Evolutionary conservation across 2,113 vertebrate species (phyloP).

Genomic region (Amphiprion ocellaris): DNA sequence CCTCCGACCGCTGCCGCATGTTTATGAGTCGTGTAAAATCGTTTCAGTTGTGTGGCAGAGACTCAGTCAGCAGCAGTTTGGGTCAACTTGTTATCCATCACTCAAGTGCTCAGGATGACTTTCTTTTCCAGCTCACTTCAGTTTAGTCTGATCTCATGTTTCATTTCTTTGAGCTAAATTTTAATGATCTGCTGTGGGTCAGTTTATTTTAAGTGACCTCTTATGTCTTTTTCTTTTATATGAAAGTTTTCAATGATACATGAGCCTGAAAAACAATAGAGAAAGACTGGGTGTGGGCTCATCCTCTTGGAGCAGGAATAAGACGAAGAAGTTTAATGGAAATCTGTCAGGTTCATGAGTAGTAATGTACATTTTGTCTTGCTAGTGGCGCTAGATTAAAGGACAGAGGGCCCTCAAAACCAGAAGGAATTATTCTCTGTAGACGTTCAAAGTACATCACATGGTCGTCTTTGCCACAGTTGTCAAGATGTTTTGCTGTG

Average conservation of each 20-base stretch:
- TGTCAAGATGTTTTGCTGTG: too few species aligned
- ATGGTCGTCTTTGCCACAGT: too few species aligned
- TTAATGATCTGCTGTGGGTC: not conserved
- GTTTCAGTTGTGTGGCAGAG: constrained; percentile 64
- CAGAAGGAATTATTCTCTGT: too few species aligned
- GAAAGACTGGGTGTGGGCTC: too few species aligned
- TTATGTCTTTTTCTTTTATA: not conserved
- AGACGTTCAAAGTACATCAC: too few species aligned
- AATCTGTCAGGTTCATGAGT: too few species aligned
- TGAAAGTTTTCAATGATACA: not conserved
- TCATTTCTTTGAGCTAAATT: not conserved
- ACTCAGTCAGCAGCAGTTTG: constrained; percentile 80
- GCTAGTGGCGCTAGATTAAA: too few species aligned
- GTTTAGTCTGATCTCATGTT: not conserved
- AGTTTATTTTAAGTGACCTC: not conserved
- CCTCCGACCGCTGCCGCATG: constrained; percentile 38
- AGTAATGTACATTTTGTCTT: too few species aligned
- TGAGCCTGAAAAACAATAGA: not conserved
- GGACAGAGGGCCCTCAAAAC: too few species aligned
- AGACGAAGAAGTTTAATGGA: too few species aligned
- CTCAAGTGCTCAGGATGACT: not conserved
- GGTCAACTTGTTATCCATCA: constrained; percentile 82
- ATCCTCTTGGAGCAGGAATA: too few species aligned
- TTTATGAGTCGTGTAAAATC: constrained; percentile 84
- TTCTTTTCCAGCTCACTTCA: not conserved